A percentile compares a stretch with the other conserved stretches of the same genome.
Evolutionary conservation across 2,113 vertebrate genomes (phyloP).

Genomic region (Peromyscus maniculatus): DNA sequence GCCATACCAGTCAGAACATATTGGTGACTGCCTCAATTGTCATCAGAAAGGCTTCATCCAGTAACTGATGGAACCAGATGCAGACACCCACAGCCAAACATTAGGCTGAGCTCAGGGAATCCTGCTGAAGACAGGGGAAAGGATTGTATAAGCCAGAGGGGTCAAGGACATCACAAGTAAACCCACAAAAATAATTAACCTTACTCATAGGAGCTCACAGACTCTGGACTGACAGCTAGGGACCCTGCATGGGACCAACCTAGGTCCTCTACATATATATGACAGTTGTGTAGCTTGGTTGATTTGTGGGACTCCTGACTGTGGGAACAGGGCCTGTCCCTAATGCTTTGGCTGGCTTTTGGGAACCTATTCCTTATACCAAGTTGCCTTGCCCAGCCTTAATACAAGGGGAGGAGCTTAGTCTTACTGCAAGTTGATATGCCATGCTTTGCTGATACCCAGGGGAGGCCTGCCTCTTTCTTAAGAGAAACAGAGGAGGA

Average conservation of each 20-base stretch:
- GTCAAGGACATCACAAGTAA: background rate
- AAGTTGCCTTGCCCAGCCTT: background rate
- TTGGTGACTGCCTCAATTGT: background rate
- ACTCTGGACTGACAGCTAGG: background rate
- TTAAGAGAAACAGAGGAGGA: background rate
- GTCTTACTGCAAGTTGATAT: background rate
- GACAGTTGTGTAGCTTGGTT: background rate
- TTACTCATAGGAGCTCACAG: background rate
- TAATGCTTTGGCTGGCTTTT: background rate
- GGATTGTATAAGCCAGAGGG: background rate
- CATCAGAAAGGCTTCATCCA: background rate
- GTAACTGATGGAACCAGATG: background rate
- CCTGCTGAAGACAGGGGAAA: background rate
- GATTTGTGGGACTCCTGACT: background rate
- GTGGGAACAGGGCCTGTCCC: background rate
- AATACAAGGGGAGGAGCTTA: background rate
- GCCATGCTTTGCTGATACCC: background rate
- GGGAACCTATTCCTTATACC: background rate
- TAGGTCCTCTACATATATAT: background rate
- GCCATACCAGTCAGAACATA: background rate
- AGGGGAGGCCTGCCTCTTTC: background rate
- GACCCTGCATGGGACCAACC: background rate
- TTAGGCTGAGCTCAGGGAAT: background rate
- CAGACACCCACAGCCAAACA: background rate
- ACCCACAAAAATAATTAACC: no score